These are phyloP conservation scores for Ammodramus savannarum DNA, from an alignment of 2,113 vertebrate species.

Conservation along the genomic window DNA sequence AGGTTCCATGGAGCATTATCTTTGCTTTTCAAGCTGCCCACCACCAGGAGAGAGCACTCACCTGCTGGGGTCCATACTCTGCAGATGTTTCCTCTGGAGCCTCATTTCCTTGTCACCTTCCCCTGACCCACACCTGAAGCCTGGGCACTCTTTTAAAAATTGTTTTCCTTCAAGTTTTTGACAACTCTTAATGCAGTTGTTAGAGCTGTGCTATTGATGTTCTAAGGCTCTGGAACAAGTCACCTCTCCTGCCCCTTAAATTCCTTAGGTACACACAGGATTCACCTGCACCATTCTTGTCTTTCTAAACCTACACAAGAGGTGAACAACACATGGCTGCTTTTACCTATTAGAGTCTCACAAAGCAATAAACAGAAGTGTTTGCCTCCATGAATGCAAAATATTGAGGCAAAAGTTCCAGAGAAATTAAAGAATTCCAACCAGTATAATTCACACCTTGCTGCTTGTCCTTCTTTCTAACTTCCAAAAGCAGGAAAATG, in stretches of 20 bases:
- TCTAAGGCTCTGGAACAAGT: not conserved
- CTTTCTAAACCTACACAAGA: not conserved
- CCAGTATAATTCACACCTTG: not conserved
- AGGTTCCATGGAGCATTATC: fast-evolving
- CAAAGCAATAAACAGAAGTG: not conserved
- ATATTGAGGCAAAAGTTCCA: not conserved
- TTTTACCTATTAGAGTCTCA: not conserved
- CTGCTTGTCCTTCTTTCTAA: not conserved
- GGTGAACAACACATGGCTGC: not conserved
- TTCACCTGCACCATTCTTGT: not conserved
- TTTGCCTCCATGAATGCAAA: not conserved
- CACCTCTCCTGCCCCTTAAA: not conserved
- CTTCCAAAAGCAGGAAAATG: not conserved
- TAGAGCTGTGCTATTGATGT: not conserved
- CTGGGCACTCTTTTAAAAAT: not conserved
- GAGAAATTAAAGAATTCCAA: not conserved
- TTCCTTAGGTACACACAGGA: not conserved
- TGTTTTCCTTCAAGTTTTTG: not conserved
- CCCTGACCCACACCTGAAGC: not conserved
- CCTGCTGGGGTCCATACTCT: not conserved
- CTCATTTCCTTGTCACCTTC: not conserved
- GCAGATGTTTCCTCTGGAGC: constrained; percentile 28
- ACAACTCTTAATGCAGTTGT: not conserved
- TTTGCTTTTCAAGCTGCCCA: not conserved
- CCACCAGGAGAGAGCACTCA: not conserved